Evolutionary conservation across 2,797 vertebrate genomes (phyloP).

Genomic region (Poeciliopsis gracilis): DNA sequence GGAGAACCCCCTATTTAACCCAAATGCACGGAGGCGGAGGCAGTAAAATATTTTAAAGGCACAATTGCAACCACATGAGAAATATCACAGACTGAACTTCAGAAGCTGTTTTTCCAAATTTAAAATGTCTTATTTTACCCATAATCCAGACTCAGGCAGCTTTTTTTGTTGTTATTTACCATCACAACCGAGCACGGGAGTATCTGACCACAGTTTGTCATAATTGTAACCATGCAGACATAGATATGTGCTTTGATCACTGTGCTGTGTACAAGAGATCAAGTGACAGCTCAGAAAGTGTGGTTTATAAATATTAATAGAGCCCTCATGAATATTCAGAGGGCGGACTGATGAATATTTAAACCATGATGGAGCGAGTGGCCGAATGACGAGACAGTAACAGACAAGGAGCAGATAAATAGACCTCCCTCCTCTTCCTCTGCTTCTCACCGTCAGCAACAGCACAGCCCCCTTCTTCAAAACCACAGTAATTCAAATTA

Average conservation of each 20-base stretch:
- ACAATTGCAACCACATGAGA: not conserved
- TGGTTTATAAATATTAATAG: constrained; percentile 71
- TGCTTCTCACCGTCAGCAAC: constrained; percentile 47
- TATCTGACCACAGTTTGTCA: constrained; percentile 30
- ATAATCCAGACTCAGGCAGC: not conserved
- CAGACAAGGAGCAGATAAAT: constrained; percentile 76
- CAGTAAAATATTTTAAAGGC: not conserved
- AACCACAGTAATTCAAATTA: constrained; percentile 66
- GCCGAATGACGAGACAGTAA: constrained; percentile 70
- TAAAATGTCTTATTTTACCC: not conserved
- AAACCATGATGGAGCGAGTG: constrained; percentile 76
- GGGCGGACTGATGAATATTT: constrained; percentile 73
- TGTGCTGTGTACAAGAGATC: constrained; percentile 61
- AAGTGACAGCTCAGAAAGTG: constrained; percentile 76
- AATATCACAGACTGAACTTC: not conserved
- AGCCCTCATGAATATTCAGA: constrained; percentile 72
- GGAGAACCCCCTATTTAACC: not conserved
- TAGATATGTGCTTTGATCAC: constrained; percentile 51
- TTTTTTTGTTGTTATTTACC: constrained; percentile 40
- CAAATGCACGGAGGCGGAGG: not conserved
- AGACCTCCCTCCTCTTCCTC: constrained; percentile 62
- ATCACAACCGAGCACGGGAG: constrained; percentile 32
- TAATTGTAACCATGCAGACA: constrained; percentile 36
- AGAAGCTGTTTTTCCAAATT: not conserved
- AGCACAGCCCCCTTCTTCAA: constrained; percentile 35